Conservation (phyloP, 2,888 invertebrate genomes). For the Chrysolina haemoptera region DNA sequence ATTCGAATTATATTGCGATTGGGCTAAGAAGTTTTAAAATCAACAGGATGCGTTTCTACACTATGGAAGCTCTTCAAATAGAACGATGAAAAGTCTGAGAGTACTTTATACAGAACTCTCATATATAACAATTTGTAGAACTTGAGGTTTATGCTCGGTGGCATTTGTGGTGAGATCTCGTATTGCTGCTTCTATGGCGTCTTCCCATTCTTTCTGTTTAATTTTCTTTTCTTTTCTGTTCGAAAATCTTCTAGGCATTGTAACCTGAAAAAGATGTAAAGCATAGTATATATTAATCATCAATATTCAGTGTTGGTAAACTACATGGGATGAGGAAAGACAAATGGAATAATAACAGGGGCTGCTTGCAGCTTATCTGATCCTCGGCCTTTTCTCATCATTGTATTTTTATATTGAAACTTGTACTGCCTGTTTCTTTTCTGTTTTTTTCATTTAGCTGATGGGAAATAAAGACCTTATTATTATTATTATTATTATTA, state of each 20-base stretch:
- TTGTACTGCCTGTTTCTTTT: too few relatives aligned
- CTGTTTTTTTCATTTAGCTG: too few relatives aligned
- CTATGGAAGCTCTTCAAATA: not conserved
- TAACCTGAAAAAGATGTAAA: conserved; percentile 72
- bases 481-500: too few relatives aligned
- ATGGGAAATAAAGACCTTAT: too few relatives aligned
- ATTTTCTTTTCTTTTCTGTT: conserved; percentile 71
- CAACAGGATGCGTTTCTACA: not conserved
- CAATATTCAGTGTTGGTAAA: too few relatives aligned
- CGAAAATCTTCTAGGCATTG: conserved; percentile 76
- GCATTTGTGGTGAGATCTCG: conserved; percentile 79
- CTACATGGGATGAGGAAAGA: not conserved
- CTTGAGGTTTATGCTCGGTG: conserved; percentile 70
- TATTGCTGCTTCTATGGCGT: conserved; percentile 85
- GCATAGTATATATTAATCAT: not conserved
- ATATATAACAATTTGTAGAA: conserved; percentile 89
- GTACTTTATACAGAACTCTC: conserved; percentile 85
- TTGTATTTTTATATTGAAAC: too few relatives aligned
- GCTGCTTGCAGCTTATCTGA: too few relatives aligned
- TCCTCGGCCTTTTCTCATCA: too few relatives aligned
- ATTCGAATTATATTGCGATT: too few relatives aligned
- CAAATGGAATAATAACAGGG: too few relatives aligned
- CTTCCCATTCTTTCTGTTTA: conserved; percentile 78
- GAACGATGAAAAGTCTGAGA: not conserved
- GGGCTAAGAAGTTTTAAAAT: not conserved